Conservation (phyloP, 2,888 invertebrate genomes). For the Amitus sp. region DNA sequence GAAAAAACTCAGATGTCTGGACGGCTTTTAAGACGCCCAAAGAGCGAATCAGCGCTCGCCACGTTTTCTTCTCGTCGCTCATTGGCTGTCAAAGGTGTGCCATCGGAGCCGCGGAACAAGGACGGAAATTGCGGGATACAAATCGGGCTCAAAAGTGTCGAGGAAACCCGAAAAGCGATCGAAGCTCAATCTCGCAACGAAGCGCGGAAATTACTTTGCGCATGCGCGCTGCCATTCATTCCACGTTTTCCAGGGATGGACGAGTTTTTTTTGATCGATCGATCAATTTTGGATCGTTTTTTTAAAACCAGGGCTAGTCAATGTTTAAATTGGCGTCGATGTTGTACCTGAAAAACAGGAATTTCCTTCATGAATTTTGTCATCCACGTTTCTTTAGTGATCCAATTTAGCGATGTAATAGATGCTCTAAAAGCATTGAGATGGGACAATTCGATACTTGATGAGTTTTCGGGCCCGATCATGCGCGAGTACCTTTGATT, state of each 20-base stretch:
- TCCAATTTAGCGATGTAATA: too few species aligned
- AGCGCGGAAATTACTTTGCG: constrained; percentile 9
- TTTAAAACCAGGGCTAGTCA: too few species aligned
- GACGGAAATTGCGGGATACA: background rate
- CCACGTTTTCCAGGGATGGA: constrained; percentile 29
- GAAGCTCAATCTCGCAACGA: constrained; percentile 6
- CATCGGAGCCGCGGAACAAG: background rate
- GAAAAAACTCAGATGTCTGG: constrained; percentile 63
- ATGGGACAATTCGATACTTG: too few species aligned
- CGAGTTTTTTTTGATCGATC: background rate
- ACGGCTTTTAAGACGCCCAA: constrained; percentile 53
- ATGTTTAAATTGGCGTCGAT: too few species aligned
- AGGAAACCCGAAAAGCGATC: background rate
- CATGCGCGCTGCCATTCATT: constrained; percentile 28
- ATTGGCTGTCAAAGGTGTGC: constrained; percentile 9
- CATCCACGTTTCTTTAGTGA: too few species aligned
- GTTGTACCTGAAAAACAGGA: too few species aligned
- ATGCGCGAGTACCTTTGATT: too few species aligned
- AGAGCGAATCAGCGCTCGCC: background rate
- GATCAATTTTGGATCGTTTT: constrained; percentile 15
- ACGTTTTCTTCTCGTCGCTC: constrained; percentile 8
- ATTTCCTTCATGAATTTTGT: too few species aligned
- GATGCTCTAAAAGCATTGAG: too few species aligned
- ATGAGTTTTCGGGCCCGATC: too few species aligned
- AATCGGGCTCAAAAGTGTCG: background rate